These are phyloP conservation scores for Hydrotaea cyrtoneurina DNA, from an alignment of 2,888 invertebrate species.

Conservation along the genomic window DNA sequence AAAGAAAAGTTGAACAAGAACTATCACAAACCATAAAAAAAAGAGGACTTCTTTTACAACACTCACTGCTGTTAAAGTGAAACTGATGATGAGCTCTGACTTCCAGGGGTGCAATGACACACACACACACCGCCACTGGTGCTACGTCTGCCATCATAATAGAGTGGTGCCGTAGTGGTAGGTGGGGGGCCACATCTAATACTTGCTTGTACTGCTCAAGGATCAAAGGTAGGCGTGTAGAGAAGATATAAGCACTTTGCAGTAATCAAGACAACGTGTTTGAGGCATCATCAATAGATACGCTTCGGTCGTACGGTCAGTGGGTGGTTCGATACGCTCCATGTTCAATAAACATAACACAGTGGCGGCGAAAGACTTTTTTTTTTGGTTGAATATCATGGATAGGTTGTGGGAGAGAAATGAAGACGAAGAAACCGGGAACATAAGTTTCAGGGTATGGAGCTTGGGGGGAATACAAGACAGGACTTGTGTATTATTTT, in stretches of 20 bases:
- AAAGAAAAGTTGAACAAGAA: conserved; percentile 6
- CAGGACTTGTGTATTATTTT: too few species aligned
- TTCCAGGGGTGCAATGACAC: conserved; percentile 46
- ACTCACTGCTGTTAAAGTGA: neutral
- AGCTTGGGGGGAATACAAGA: too few species aligned
- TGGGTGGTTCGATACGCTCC: neutral
- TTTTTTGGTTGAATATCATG: neutral
- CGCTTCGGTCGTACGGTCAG: neutral
- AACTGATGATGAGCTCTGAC: conserved; percentile 25
- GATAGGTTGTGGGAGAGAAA: too few species aligned
- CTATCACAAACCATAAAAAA: conserved; percentile 21
- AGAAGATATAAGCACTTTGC: conserved; percentile 19
- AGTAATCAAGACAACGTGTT: conserved; percentile 23
- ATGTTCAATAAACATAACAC: conserved; percentile 16
- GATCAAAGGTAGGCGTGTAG: conserved; percentile 32
- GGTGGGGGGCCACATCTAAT: neutral
- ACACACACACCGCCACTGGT: neutral
- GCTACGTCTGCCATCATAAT: neutral
- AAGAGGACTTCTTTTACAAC: conserved; percentile 30
- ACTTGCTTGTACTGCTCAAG: neutral
- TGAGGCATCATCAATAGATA: conserved; percentile 7
- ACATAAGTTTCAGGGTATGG: too few species aligned
- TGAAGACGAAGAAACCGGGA: too few species aligned
- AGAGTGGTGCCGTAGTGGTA: neutral
- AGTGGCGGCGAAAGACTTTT: neutral